These are phyloP conservation scores for Xestoiulus laeticollis DNA, from an alignment of 2,888 invertebrate species.

Conservation along the genomic window DNA sequence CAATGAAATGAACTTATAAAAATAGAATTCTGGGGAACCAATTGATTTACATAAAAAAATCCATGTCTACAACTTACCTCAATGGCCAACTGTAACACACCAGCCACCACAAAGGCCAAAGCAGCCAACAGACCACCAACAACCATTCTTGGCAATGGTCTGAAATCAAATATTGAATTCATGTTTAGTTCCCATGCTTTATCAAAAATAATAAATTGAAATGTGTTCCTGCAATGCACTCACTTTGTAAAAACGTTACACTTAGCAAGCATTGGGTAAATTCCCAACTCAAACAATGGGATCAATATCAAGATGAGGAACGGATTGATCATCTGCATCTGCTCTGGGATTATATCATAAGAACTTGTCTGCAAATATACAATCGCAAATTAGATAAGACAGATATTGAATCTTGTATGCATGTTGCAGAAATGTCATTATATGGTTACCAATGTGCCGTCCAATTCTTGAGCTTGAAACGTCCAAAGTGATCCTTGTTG, in stretches of 20 bases:
- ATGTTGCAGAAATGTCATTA: slow-evolving; percentile 65
- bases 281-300: slow-evolving; percentile 70
- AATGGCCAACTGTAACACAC: slow-evolving; percentile 78
- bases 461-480: slow-evolving; percentile 89
- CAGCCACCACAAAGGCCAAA: slow-evolving; percentile 84
- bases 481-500: slow-evolving; percentile 96
- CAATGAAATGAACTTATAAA: too few species aligned
- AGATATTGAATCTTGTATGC: background rate
- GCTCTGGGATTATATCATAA: slow-evolving; percentile 78
- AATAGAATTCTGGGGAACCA: too few species aligned
- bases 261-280: slow-evolving; percentile 83
- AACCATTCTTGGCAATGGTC: slow-evolving; percentile 86
- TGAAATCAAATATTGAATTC: slow-evolving; percentile 61
- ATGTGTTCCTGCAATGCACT: slow-evolving; percentile 44
- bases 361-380: background rate
- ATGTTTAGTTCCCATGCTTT: background rate
- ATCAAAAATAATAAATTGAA: background rate
- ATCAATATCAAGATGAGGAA: slow-evolving; percentile 79
- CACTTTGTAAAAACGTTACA: slow-evolving; percentile 67
- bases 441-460: slow-evolving; percentile 78
- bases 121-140: slow-evolving; percentile 88
- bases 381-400: too few species aligned
- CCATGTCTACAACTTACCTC: slow-evolving; percentile 72
- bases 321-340: slow-evolving; percentile 81
- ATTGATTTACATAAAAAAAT: background rate